Percentiles rank a stretch among this genome's conserved stretches.
Conservation (phyloP, 2,113 vertebrate genomes). For the Raphicerus campestris region DNA sequence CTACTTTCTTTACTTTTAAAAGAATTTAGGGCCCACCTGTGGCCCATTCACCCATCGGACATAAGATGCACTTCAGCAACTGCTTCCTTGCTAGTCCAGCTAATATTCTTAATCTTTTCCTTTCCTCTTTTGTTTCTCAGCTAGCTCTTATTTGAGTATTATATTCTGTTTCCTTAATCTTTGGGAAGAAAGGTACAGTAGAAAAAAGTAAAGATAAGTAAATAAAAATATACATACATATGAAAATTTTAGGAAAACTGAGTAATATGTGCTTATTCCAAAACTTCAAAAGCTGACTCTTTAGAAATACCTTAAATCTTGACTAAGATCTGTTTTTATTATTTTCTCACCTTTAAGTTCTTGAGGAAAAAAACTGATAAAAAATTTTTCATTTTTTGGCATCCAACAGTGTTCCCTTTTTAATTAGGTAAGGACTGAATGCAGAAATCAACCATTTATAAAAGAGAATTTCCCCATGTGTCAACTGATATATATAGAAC, state of each 20-base stretch:
- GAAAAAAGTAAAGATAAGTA: background rate
- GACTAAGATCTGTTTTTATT: background rate
- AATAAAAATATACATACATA: background rate
- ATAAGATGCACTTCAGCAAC: background rate
- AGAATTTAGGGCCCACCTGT: background rate
- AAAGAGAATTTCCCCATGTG: background rate
- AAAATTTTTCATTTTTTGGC: background rate
- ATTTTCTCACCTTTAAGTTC: constrained; percentile 10
- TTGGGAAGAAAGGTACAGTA: background rate
- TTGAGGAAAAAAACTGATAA: background rate
- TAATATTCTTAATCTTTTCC: background rate
- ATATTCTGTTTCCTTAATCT: background rate
- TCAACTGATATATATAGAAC: background rate
- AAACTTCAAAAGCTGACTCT: background rate
- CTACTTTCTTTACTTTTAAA: background rate
- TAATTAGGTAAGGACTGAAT: background rate
- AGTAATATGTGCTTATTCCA: background rate
- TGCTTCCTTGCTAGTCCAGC: background rate
- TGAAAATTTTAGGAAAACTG: background rate
- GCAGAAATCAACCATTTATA: constrained; percentile 19
- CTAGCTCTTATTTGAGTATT: background rate
- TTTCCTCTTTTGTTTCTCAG: background rate
- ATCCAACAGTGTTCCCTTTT: background rate
- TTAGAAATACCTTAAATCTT: background rate
- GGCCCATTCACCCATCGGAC: background rate